These are phyloP conservation scores for Tenodera sinensis DNA, from an alignment of 2,888 invertebrate genomes.

Conservation along the genomic window DNA sequence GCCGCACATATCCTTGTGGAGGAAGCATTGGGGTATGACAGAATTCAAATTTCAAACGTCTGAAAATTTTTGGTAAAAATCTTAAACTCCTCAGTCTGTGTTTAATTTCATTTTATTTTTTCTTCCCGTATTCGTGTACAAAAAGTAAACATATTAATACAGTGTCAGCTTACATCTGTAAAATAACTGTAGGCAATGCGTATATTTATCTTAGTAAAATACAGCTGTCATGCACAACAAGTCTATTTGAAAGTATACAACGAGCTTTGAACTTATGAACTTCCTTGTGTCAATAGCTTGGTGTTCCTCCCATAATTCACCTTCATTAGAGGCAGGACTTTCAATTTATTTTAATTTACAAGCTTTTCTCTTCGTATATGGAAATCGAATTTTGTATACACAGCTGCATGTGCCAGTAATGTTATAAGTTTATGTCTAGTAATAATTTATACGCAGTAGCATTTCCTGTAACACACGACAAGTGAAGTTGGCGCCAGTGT, in stretches of 20 bases:
- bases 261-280: background rate
- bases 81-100: no score
- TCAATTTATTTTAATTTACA: background rate
- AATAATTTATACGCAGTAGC: background rate
- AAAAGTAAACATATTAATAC: no score
- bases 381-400: background rate
- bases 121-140: no score
- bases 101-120: no score
- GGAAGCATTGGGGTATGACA: no score
- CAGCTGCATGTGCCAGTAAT: background rate
- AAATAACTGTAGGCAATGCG: no score
- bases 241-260: background rate
- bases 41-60: no score
- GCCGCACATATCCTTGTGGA: no score
- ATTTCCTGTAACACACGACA: background rate
- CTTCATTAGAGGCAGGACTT: background rate
- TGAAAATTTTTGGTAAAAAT: no score
- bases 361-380: background rate
- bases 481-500: background rate
- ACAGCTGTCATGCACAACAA: no score
- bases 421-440: background rate
- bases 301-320: background rate
- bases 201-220: no score
- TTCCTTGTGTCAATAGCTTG: background rate
- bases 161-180: no score